A percentile compares a stretch with the other conserved stretches of the same genome.
Conservation (phyloP, 2,888 invertebrate genomes). For the Agrochola lota region DNA sequence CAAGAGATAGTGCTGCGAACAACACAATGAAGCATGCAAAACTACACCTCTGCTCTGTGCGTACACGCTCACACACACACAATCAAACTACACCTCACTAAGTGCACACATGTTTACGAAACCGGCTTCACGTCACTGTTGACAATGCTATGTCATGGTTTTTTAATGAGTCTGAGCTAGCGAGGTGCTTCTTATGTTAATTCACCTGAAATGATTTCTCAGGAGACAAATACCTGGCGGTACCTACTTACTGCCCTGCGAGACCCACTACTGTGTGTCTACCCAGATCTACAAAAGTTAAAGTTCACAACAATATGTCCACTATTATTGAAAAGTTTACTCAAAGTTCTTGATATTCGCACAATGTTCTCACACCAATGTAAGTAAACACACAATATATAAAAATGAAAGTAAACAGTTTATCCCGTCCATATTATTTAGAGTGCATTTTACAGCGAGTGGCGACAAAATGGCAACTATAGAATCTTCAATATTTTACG, state of each 20-base stretch:
- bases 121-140: too few species aligned
- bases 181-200: too few species aligned
- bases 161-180: too few species aligned
- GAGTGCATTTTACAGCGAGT: slow-evolving; percentile 52
- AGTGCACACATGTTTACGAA: too few species aligned
- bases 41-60: too few species aligned
- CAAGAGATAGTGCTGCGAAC: too few species aligned
- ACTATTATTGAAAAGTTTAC: slow-evolving; percentile 1
- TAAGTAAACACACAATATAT: neutral
- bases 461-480: slow-evolving; percentile 47
- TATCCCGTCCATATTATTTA: slow-evolving; percentile 48
- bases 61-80: too few species aligned
- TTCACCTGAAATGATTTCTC: neutral
- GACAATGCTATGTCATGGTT: too few species aligned
- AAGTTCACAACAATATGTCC: neutral
- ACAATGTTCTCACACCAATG: neutral
- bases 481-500: slow-evolving; percentile 57
- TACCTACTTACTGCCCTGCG: neutral
- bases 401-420: slow-evolving; percentile 34
- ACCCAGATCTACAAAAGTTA: neutral
- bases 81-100: too few species aligned
- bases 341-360: neutral
- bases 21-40: too few species aligned
- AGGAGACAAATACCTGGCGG: neutral
- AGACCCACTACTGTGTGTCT: neutral